Conservation (phyloP, 2,888 invertebrate species). For the Lasioglossum figueresi region DNA sequence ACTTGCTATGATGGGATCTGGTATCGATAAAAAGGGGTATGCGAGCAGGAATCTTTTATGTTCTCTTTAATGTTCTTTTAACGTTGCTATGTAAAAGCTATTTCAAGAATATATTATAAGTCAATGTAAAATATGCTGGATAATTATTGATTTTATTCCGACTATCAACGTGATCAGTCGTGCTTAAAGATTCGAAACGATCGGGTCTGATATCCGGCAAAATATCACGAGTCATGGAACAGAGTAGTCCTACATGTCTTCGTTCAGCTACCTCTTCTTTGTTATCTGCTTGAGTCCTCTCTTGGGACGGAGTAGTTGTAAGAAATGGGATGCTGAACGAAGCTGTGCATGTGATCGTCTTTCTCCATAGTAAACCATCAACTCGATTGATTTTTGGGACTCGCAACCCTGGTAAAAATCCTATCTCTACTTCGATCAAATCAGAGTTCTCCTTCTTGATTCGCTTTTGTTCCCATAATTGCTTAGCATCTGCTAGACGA, state of each 20-base stretch:
- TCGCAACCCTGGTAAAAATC: neutral
- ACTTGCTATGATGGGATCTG: neutral
- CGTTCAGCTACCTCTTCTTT: neutral
- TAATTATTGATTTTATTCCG: neutral
- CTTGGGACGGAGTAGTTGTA: neutral
- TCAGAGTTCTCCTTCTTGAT: neutral
- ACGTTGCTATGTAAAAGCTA: neutral
- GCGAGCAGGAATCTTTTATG: neutral
- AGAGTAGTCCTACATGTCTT: neutral
- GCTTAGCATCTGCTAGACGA: neutral
- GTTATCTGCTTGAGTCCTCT: neutral
- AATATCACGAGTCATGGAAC: neutral
- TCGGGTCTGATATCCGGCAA: neutral
- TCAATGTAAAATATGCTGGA: neutral
- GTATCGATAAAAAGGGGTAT: neutral
- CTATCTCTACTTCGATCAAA: neutral
- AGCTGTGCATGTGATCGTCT: neutral
- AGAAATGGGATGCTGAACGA: conserved; percentile 1
- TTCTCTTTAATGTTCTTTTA: neutral
- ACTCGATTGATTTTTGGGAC: neutral
- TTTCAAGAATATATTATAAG: neutral
- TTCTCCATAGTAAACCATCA: neutral
- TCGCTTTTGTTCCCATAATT: neutral
- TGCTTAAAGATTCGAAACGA: neutral
- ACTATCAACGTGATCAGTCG: neutral